Base-by-base conservation (phyloP, 1,140 invertebrate species). In the Amyelois transitella region DNA sequence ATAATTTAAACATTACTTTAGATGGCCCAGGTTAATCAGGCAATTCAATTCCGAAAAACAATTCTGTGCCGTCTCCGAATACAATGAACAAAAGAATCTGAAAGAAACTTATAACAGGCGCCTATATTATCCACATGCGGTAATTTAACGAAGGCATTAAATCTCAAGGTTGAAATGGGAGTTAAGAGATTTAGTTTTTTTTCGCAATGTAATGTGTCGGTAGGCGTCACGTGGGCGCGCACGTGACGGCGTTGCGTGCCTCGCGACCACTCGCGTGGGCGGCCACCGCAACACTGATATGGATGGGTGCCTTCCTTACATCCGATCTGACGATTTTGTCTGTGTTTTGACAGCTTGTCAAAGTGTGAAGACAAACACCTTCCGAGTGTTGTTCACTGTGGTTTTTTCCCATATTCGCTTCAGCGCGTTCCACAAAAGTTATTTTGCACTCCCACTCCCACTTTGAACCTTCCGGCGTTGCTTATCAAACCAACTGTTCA, bases 221-320 rank as follows among this genome's bases (percentile, higher is more conserved):
- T 84, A 77, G 81, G 81, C 75, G 81, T 77, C 59, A 70, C 55
- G 84, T 87, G 84, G 84, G 84, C 81, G 84, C 74, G 76, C 84
- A 87, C 81, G 84, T 85, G 84, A 84, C 69, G 64, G 71, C 66
- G 66, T 43, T 66, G 65, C 55, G 53, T 74, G 67, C 75, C 62
- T 69, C 72, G 76, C 76, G 69, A 77, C 73, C 68, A 68, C 54
- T 62, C 69, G 81, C 72, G 84, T 87, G 81, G 84, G 84, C 75
- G 79, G 66, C 62, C 58, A 64, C 62, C 70, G 69, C 72, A 70
- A 75, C 64, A 81, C 81, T 82, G 66, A 72, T 69, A 58, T 44
- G 51, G 61, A 75, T 64, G 62, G 58, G 66, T 64, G 62, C 66
- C 28, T 61, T 62, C 54, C 47, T 51, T 45, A 59, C 60, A 52